A percentile compares a stretch with the other conserved stretches of the same genome.
Conservation (phyloP, 2,888 invertebrate species). For the Agrochola circellaris region DNA sequence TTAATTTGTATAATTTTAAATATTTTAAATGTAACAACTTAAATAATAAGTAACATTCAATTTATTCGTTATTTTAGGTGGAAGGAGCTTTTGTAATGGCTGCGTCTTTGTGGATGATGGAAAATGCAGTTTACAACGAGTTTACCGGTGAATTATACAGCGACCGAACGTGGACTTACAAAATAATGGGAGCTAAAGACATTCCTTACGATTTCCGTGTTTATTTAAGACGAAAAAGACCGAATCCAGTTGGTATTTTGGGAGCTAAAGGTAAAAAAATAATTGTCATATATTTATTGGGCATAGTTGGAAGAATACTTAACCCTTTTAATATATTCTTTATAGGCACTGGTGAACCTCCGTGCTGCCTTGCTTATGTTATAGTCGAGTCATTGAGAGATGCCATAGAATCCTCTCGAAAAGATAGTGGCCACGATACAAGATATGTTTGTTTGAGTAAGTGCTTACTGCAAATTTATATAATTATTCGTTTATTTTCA, state of each 20-base stretch:
- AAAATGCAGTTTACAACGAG: slow-evolving; percentile 70
- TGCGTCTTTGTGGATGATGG: slow-evolving; percentile 72
- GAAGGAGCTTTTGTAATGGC: slow-evolving; percentile 92
- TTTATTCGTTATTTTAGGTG: slow-evolving; percentile 73
- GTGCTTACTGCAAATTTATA: slow-evolving; percentile 34
- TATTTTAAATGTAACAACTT: neutral
- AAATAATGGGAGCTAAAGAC: slow-evolving; percentile 75
- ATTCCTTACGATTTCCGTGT: slow-evolving; percentile 76
- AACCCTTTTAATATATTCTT: neutral
- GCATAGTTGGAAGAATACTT: neutral
- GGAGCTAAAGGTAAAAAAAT: slow-evolving; percentile 74
- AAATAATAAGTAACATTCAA: neutral
- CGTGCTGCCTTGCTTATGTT: slow-evolving; percentile 70
- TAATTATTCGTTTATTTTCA: neutral
- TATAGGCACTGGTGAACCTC: slow-evolving; percentile 74
- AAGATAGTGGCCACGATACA: slow-evolving; percentile 70
- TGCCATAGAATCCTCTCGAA: slow-evolving; percentile 70
- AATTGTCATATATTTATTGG: too few relatives aligned
- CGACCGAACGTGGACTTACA: slow-evolving; percentile 77
- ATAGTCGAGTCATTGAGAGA: slow-evolving; percentile 72
- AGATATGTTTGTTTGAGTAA: slow-evolving; percentile 70
- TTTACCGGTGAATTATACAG: slow-evolving; percentile 72
- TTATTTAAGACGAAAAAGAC: slow-evolving; percentile 70
- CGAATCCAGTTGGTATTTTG: slow-evolving; percentile 76
- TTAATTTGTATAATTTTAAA: too few relatives aligned